These are phyloP conservation scores for Acleris holmiana DNA, from an alignment of 2,888 invertebrate species.

Conservation along the genomic window DNA sequence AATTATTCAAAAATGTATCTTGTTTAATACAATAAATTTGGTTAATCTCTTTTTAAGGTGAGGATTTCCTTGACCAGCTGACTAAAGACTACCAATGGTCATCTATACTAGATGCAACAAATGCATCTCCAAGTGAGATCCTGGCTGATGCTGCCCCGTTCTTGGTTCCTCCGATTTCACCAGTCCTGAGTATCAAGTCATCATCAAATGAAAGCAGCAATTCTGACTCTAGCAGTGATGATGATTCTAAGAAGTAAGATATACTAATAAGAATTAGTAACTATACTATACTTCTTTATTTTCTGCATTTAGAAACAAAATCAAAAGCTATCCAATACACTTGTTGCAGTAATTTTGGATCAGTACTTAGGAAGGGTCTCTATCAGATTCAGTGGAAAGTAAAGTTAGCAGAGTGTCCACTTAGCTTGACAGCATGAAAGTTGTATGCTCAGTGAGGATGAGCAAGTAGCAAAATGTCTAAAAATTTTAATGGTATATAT, in stretches of 20 bases:
- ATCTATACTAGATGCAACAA: slow-evolving; percentile 71
- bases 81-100: slow-evolving; percentile 74
- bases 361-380: no score
- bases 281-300: background rate
- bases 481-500: no score
- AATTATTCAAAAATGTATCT: no score
- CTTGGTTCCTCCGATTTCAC: slow-evolving; percentile 70
- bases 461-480: no score
- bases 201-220: slow-evolving; percentile 69
- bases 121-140: slow-evolving; percentile 80
- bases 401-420: no score
- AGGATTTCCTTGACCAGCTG: slow-evolving; percentile 72
- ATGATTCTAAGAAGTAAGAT: slow-evolving; percentile 76
- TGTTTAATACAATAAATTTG: no score
- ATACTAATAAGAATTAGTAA: slow-evolving; percentile 5
- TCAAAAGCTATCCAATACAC: no score
- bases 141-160: slow-evolving; percentile 75
- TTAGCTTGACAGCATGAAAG: no score
- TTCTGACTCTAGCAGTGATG: slow-evolving; percentile 79
- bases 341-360: no score
- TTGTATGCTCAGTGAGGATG: no score
- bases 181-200: slow-evolving; percentile 66
- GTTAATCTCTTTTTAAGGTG: slow-evolving; percentile 53
- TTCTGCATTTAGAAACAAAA: slow-evolving; percentile 26
- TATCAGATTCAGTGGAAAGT: no score